Percentiles rank a stretch among this genome's conserved stretches.
phyloP scores from a whole-genome alignment of 1,140 invertebrate genomes.

The Megalonaias nervosa region DNA sequence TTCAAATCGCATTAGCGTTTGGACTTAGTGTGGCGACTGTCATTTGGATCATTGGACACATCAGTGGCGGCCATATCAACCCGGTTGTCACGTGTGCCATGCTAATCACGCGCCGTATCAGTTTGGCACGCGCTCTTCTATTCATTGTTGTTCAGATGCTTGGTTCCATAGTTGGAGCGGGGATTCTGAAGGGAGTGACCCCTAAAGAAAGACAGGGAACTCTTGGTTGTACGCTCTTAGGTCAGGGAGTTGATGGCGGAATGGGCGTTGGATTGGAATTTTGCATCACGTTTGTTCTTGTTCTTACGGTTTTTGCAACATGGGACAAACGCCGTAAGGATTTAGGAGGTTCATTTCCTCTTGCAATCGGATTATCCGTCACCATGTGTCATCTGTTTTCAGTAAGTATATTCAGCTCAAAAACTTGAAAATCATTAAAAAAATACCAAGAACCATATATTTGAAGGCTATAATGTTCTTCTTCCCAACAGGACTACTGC shows the following conservation, averaged over 20 bases:
- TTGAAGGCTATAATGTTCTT: too few relatives aligned
- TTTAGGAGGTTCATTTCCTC: conserved; percentile 87
- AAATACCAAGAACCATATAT: too few relatives aligned
- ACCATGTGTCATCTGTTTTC: conserved; percentile 87
- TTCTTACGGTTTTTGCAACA: conserved; percentile 90
- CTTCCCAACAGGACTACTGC: too few relatives aligned
- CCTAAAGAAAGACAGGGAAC: conserved; percentile 74
- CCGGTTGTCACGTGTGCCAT: conserved; percentile 88
- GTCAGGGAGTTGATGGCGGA: conserved; percentile 15
- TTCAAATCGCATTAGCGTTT: conserved; percentile 63
- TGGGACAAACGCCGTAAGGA: conserved; percentile 85
- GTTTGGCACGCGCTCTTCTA: conserved; percentile 59
- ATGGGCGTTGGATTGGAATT: conserved; percentile 89
- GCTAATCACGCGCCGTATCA: conserved; percentile 72
- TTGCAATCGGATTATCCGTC: conserved; percentile 86
- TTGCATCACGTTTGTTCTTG: conserved; percentile 89
- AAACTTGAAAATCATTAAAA: too few relatives aligned
- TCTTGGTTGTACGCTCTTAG: conserved; percentile 76
- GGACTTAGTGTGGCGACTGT: conserved; percentile 66
- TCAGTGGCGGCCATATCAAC: conserved; percentile 92
- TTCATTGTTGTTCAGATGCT: conserved; percentile 71
- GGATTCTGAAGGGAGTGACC: conserved; percentile 76
- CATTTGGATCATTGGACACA: conserved; percentile 79
- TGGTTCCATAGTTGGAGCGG: conserved; percentile 85
- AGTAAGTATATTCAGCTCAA: conserved; percentile 55